Evolutionary conservation across 2,113 vertebrate genomes (phyloP), one percentile per base, ranked within the genome.

Genomic region (Apodemus speciosus): DNA sequence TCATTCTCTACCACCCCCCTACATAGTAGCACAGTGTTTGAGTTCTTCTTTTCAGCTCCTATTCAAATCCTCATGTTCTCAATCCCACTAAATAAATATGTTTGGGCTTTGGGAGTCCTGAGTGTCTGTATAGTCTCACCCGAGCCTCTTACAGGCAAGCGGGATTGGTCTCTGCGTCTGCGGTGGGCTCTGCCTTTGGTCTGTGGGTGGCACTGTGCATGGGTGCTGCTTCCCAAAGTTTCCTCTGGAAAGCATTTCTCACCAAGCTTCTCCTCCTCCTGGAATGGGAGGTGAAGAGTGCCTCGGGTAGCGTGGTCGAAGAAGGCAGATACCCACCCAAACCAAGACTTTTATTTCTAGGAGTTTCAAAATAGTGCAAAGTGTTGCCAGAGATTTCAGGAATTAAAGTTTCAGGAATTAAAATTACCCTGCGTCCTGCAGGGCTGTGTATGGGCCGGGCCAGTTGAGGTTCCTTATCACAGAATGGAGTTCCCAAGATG

Each of bases 391-490:
- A 83, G 21, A 46, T 30, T 89, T 68, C 21, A 71, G 79, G 21
- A 77, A 40, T 64, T 23, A 38, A 85, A 87, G 16, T 30, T 89
- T 68, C 21, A 71, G 79, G 21, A 77, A 40, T 64, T 16, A 38
- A 10, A 49, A 38, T 23, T 38, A 20, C 53, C 32, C 38, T 38
- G 1, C 85, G 64, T 77, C 62, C 79, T 76, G 1, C 43, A 86
- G 60, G n/a, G 38, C 43, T 56, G 18, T 69, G 25, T 27, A 2
- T 49, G 85, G 64, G 49, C 46, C 86, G 20, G 83, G 38, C 10
- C 16, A 72, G 76, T 64, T 43, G 64, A 32, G 40, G 58, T 62
- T 93, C 88, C 86, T 94, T 93, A 68, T 56, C 43, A 40, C 35
- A 25, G 30, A 64, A 23, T 40, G 69, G 85, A 60, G 53, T 86